Conservation (phyloP, 2,797 vertebrate species). For the Neomorphus geoffroyi region DNA sequence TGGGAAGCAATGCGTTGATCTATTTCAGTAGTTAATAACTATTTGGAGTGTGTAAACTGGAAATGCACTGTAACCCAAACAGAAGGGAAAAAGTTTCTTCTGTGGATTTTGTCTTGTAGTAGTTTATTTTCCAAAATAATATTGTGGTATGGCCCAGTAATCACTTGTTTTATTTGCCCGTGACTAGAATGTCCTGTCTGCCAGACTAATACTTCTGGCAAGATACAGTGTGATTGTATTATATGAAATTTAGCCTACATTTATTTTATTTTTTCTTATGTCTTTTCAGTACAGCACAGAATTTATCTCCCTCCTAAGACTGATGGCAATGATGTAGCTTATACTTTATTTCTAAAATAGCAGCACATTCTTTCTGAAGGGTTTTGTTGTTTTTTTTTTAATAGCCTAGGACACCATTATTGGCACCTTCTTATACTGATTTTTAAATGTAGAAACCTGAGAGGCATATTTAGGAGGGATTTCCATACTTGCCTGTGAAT, state of each 20-base stretch:
- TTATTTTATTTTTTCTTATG: too few relatives aligned
- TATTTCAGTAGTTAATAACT: not conserved
- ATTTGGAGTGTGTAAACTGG: not conserved
- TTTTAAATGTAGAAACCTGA: not conserved
- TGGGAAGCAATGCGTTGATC: not conserved
- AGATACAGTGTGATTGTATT: not conserved
- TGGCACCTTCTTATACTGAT: not conserved
- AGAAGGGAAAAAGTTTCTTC: not conserved
- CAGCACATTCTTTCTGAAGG: not conserved
- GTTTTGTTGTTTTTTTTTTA: too few relatives aligned
- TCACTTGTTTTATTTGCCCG: not conserved
- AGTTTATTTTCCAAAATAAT: not conserved
- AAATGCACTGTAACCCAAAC: not conserved
- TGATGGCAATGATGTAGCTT: not conserved
- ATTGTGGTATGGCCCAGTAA: not conserved
- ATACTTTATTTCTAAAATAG: not conserved
- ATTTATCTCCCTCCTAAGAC: not conserved
- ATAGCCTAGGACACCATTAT: not conserved
- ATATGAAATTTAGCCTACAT: too few relatives aligned
- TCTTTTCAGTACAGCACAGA: too few relatives aligned
- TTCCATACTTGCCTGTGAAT: not conserved
- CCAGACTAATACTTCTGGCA: not conserved
- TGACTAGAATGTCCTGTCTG: not conserved
- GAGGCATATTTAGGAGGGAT: not conserved
- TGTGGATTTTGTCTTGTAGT: not conserved